Conservation (phyloP, 1,140 invertebrate species). For the Neelides sp. region DNA sequence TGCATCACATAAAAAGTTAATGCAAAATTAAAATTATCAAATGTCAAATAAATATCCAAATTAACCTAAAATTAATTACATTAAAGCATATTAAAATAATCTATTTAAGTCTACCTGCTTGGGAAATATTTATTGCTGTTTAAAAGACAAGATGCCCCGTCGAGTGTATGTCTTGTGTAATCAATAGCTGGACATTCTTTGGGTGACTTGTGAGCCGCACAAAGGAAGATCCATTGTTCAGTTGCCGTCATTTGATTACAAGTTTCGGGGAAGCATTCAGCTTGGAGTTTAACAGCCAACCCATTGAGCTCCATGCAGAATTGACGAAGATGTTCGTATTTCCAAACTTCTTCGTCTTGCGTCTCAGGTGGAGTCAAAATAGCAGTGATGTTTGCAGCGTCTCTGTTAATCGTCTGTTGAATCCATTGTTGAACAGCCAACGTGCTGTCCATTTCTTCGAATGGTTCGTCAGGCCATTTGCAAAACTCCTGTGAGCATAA, state of each 20-base stretch:
- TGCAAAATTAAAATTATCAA: background rate
- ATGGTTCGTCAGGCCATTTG: constrained; percentile 92
- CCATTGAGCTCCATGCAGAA: constrained; percentile 99
- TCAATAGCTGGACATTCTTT: constrained; percentile 99
- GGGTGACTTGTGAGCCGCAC: constrained; percentile 98
- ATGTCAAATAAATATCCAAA: background rate
- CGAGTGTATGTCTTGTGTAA: constrained; percentile 97
- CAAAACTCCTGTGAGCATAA: constrained; percentile 71
- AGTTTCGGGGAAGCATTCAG: constrained; percentile 88
- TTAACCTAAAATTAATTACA: background rate
- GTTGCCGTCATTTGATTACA: constrained; percentile 99
- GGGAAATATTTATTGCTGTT: constrained; percentile 99
- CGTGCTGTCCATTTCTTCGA: constrained; percentile 99
- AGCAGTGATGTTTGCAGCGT: constrained; percentile 83
- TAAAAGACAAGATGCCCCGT: constrained; percentile 93
- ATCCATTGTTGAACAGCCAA: constrained; percentile 97
- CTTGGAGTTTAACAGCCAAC: constrained; percentile 80
- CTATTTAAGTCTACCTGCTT: constrained; percentile 58
- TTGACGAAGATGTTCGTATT: constrained; percentile 98
- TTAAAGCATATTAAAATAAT: constrained; percentile 1
- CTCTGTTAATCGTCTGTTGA: constrained; percentile 88
- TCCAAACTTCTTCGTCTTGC: constrained; percentile 99
- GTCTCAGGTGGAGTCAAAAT: constrained; percentile 92
- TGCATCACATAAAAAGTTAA: background rate
- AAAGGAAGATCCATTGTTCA: constrained; percentile 99